These are phyloP conservation scores for Spondyliosoma cantharus DNA, from an alignment of 2,797 vertebrate species.

Conservation along the genomic window DNA sequence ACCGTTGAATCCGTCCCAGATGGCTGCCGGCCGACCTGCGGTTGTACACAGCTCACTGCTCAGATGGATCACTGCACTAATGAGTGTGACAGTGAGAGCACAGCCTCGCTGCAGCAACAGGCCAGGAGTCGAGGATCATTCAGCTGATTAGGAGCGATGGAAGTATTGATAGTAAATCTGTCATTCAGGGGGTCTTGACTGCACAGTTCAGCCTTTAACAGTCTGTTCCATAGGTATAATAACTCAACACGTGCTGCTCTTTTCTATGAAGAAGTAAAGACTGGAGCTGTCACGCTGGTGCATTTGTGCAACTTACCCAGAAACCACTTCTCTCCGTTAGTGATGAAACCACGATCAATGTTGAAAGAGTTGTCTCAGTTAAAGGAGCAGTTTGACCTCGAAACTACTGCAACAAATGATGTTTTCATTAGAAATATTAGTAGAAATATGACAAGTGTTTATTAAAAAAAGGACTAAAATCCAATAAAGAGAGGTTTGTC, in stretches of 20 bases:
- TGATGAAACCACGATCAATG: conserved; percentile 33
- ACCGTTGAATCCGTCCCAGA: conserved; percentile 14
- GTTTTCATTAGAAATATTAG: too few relatives aligned
- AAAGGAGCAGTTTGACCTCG: too few relatives aligned
- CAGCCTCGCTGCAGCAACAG: neutral
- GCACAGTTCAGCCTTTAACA: neutral
- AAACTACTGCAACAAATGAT: neutral
- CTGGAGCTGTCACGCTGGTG: neutral
- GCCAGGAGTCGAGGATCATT: neutral
- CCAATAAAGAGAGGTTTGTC: too few relatives aligned
- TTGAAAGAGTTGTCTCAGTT: conserved; percentile 15
- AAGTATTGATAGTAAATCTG: neutral
- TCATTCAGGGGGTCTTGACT: neutral
- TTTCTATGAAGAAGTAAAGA: neutral
- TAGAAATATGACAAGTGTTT: too few relatives aligned
- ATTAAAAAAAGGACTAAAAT: too few relatives aligned
- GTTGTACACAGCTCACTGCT: conserved; percentile 44
- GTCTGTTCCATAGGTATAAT: neutral
- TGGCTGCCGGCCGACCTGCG: conserved; percentile 15
- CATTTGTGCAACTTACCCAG: conserved; percentile 14
- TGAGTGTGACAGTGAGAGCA: neutral
- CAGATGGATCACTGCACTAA: conserved; percentile 37
- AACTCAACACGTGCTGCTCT: neutral
- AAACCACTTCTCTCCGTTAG: neutral
- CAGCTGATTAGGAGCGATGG: neutral